Conservation (phyloP, 2,888 invertebrate species). For the Hypsopygia costalis region DNA sequence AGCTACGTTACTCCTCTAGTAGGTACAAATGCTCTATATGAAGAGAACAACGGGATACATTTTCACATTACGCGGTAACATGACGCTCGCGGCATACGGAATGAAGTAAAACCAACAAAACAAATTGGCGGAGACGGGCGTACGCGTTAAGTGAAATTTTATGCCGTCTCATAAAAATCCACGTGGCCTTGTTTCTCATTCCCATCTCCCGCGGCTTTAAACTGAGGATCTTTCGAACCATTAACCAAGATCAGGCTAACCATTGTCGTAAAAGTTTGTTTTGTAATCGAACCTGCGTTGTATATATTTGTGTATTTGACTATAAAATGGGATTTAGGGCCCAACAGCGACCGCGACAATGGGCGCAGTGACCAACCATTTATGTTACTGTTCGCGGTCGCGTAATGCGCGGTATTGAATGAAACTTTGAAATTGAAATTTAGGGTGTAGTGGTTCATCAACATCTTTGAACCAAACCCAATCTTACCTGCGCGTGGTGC, state of each 20-base stretch:
- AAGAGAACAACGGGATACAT: slow-evolving; percentile 46
- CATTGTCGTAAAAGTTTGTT: slow-evolving; percentile 16
- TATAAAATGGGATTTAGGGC: too few relatives aligned
- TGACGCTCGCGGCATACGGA: slow-evolving; percentile 43
- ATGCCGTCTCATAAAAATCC: slow-evolving; percentile 58
- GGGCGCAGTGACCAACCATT: too few relatives aligned
- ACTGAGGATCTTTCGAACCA: slow-evolving; percentile 38
- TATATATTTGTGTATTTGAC: too few relatives aligned
- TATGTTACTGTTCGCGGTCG: too few relatives aligned
- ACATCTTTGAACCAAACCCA: too few relatives aligned
- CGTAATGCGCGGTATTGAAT: too few relatives aligned
- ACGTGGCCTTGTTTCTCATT: slow-evolving; percentile 27
- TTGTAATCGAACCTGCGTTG: slow-evolving; percentile 15
- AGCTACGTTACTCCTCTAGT: too few relatives aligned
- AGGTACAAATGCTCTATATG: slow-evolving; percentile 15
- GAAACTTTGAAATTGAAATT: too few relatives aligned
- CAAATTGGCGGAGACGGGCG: slow-evolving; percentile 42
- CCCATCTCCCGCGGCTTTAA: slow-evolving; percentile 19
- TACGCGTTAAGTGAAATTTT: slow-evolving; percentile 63
- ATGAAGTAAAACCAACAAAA: slow-evolving; percentile 52
- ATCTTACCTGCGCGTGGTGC: too few relatives aligned
- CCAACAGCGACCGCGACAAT: too few relatives aligned
- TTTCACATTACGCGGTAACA: slow-evolving; percentile 39
- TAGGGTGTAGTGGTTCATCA: too few relatives aligned
- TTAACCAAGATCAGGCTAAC: slow-evolving; percentile 29